Base-by-base conservation (phyloP, 1,140 invertebrate species). In the Coboldia fuscipes region DNA sequence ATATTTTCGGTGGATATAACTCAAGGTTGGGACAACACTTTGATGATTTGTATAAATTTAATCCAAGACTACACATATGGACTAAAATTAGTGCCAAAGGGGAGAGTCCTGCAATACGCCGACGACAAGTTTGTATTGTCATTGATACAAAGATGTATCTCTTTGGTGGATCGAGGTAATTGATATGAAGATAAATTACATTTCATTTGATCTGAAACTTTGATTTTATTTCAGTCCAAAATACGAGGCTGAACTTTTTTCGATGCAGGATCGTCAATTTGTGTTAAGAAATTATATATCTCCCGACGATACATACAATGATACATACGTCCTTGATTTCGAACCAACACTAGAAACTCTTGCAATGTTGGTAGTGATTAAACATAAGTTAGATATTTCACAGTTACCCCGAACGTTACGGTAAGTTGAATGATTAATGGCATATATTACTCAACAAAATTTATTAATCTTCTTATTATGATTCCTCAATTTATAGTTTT, bases 1-100 rank as follows among this genome's bases (percentile, higher is more conserved):
- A 81, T 45, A 70, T 90, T 30, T 89, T 90, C 61, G 85, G 85
- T 23, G 85, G 85, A 8, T 89, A 76, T 47, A 82, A 86, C 58
- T 76, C 78, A 4, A 56, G 70, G 13, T 45, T 58, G 22, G 67
- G 75, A 40, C 54, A 62, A 33, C 86, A 92, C 56, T 89, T 71
- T 46, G 78, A 82, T 58, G 82, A 90, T 59, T 51, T 89, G 22
- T 70, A 74, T 45, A 65, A 67, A 45, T 88, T 74, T 58, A 61
- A 69, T 54, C 61, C 70, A 44, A 54, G 52, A 33, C 59, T 52
- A 14, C 68, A 66, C 41, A 40, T 50, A 10, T 83, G 79, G 78
- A 63, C 61, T 37, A 45, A 57, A 32, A 48, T 83, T 2, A 60
- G 66, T 39, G 57, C 67, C 4, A 48, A 51, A 26, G 75, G 75